Conservation (phyloP, 2,797 vertebrate genomes). For the Oreonectes daqikongensis region DNA sequence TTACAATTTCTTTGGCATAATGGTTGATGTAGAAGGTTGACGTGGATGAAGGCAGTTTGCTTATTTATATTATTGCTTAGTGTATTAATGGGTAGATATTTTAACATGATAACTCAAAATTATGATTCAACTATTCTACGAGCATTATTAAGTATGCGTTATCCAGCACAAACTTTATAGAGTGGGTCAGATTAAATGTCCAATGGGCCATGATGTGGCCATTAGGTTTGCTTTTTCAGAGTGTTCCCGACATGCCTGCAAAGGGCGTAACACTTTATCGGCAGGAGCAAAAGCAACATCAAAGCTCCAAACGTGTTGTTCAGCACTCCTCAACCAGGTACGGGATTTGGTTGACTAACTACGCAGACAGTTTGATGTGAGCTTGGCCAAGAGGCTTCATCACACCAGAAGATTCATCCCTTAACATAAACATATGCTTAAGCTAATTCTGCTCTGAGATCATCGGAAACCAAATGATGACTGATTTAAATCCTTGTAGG, state of each 20-base stretch:
- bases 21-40: too few species aligned
- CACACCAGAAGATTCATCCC: slow-evolving; percentile 6
- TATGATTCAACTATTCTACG: background rate
- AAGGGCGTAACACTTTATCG: slow-evolving; percentile 83
- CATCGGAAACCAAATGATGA: background rate
- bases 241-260: slow-evolving; percentile 81
- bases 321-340: slow-evolving; percentile 82
- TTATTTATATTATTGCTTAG: background rate
- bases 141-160: background rate
- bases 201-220: slow-evolving; percentile 54
- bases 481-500: background rate
- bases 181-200: slow-evolving; percentile 2
- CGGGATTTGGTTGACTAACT: slow-evolving; percentile 25
- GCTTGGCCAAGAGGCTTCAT: slow-evolving; percentile 23
- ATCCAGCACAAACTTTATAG: background rate
- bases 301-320: slow-evolving; percentile 79
- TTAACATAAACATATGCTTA: background rate
- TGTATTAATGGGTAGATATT: background rate
- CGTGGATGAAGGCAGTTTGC: background rate
- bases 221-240: slow-evolving; percentile 71
- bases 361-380: background rate
- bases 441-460: slow-evolving; percentile 30
- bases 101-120: background rate
- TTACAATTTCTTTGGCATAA: too few species aligned
- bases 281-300: slow-evolving; percentile 85